These are phyloP conservation scores for Tetrax tetrax DNA, from an alignment of 2,113 vertebrate species.

Conservation along the genomic window DNA sequence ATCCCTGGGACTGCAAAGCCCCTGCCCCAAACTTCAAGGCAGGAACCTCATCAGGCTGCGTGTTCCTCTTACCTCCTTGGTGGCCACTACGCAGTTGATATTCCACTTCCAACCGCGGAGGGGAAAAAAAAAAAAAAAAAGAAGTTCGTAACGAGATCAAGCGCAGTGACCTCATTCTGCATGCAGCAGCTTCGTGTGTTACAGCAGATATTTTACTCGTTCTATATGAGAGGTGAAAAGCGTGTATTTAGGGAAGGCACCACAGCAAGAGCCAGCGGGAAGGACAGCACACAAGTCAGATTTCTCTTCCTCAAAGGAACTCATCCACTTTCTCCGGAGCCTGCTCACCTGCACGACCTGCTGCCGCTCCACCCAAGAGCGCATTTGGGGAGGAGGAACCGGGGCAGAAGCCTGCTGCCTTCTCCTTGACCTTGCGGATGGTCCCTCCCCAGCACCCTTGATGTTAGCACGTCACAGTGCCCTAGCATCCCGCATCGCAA, in stretches of 20 bases:
- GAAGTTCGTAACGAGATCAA: background rate
- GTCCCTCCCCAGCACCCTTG: background rate
- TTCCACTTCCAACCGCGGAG: background rate
- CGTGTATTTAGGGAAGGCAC: background rate
- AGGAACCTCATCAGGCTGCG: background rate
- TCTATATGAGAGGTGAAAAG: constrained; percentile 12
- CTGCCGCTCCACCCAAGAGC: background rate
- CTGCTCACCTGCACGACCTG: background rate
- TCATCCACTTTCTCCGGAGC: background rate
- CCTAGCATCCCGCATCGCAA: fast-evolving
- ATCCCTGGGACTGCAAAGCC: background rate
- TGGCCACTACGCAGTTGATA: background rate
- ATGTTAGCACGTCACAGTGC: fast-evolving
- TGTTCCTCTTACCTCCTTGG: background rate
- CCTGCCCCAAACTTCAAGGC: background rate
- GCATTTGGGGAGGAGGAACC: fast-evolving
- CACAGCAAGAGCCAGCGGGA: background rate
- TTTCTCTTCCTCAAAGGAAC: background rate
- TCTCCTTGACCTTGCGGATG: background rate
- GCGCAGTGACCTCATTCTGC: constrained; percentile 14
- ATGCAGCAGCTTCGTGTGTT: background rate
- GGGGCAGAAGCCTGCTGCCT: background rate
- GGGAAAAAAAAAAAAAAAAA: background rate
- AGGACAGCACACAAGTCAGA: background rate
- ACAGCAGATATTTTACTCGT: background rate